Evolutionary conservation across 2,797 vertebrate genomes (phyloP).

Genomic region (Neosalanx taihuensis): DNA sequence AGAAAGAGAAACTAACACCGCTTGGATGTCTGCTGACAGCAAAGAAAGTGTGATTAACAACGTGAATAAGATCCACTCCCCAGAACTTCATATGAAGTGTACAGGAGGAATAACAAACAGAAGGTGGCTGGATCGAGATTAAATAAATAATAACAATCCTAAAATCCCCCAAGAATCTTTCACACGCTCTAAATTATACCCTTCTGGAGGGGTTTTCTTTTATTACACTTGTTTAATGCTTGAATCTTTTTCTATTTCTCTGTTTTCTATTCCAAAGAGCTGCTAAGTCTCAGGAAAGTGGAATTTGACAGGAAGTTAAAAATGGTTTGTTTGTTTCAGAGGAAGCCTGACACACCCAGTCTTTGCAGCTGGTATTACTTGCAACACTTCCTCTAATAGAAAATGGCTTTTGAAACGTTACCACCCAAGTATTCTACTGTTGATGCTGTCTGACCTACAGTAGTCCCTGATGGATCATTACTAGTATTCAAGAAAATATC

Average conservation of each 20-base stretch:
- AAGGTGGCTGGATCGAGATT: neutral
- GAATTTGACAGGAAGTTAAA: conserved; percentile 79
- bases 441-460: conserved; percentile 39
- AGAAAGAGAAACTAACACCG: too few relatives aligned
- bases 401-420: conserved; percentile 71
- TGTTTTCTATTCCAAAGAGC: conserved; percentile 59
- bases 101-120: neutral
- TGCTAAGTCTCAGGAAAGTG: conserved; percentile 68
- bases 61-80: neutral
- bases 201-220: neutral
- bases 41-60: neutral
- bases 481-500: neutral
- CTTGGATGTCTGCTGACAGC: neutral
- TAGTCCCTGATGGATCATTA: conserved; percentile 32
- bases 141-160: neutral
- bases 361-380: conserved; percentile 80
- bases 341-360: conserved; percentile 81
- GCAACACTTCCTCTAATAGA: conserved; percentile 82
- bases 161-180: neutral
- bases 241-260: conserved; percentile 42
- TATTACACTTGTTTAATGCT: conserved; percentile 20
- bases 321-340: conserved; percentile 85
- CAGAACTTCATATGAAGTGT: neutral
- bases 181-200: neutral
- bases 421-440: conserved; percentile 50